A percentile compares a stretch with the other conserved stretches of the same genome.
phyloP scores from a whole-genome alignment of 2,113 vertebrate genomes.

The Panthera tigris region DNA sequence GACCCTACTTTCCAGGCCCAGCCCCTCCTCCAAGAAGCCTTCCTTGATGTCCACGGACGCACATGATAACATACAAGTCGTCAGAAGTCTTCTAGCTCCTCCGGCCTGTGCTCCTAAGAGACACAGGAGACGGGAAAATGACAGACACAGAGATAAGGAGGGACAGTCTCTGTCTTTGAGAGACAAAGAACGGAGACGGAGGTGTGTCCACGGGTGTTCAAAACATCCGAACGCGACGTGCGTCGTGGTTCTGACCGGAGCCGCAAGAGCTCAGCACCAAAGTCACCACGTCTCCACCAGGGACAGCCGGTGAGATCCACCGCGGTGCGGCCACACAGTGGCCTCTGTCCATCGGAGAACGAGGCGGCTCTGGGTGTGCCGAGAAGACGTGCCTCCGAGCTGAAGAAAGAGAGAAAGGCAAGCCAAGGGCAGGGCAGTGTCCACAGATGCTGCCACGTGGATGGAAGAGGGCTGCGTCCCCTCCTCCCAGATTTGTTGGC shows the following conservation, averaged over 20 bases:
- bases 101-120: neutral
- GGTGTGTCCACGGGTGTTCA: neutral
- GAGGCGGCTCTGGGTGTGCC: accelerated
- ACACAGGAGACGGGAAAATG: neutral
- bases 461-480: neutral
- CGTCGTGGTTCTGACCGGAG: neutral
- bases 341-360: neutral
- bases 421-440: accelerated
- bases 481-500: accelerated
- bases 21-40: neutral
- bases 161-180: neutral
- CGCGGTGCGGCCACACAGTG: accelerated
- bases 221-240: neutral
- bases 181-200: neutral
- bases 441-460: accelerated
- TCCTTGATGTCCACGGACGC: too few species aligned
- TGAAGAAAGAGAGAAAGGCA: accelerated
- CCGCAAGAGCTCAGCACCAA: neutral
- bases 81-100: too few species aligned
- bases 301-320: neutral
- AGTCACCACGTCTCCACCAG: accelerated
- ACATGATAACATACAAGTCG: accelerated
- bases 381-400: accelerated
- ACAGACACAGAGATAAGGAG: neutral
- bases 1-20: neutral